Evolutionary conservation across 2,797 vertebrate genomes (phyloP), one percentile per base, ranked within the genome.

Genomic region (Cyprinella venusta): DNA sequence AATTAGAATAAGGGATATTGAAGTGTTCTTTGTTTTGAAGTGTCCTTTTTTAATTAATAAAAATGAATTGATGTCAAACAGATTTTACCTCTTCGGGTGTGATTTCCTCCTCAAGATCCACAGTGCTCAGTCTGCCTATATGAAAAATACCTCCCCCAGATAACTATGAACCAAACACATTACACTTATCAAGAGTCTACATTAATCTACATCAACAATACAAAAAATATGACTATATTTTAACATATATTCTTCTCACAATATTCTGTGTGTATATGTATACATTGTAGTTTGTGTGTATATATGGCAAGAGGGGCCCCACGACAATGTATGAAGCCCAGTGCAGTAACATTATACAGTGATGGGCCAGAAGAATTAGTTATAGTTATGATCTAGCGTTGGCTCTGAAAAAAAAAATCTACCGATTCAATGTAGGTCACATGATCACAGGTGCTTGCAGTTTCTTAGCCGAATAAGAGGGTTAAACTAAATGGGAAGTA

Each of bases 91-190:
- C 94, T 24, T 95, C 94, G n/a, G 90, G 83, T 6, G 91, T 86
- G 33, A 92, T 89, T 38, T 97, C 96, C 64, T 98, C 97, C 0
- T 96, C 96, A 88, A 98, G 95, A 91, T 98, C 97, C 95, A 97
- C 95, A 19, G 95, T 97, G 92, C 96, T 97, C 91, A 98, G 94
- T 91, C 96, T 97, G 89, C 96, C 96, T 0, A 97, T 92, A 36
- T 95, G 96, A 91, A 95, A 96, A 84, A 95, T 88, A 50, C 90
- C 85, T 1, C 93, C 89, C 56, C 89, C 92, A 79, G 94, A 92
- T 16, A 87, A 87, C 95, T 95, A 90, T 26, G 83, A 87, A 88
- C 71, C 86, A 89, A 85, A 88, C 33, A 93, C 88, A 92, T 81
- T 84, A 92, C 8, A 65, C 19, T 30, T 19, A 72, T 64, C 36